Percentiles rank a stretch among this genome's conserved stretches.
Conservation (phyloP, 2,888 invertebrate genomes). For the Anticlea derivata region DNA sequence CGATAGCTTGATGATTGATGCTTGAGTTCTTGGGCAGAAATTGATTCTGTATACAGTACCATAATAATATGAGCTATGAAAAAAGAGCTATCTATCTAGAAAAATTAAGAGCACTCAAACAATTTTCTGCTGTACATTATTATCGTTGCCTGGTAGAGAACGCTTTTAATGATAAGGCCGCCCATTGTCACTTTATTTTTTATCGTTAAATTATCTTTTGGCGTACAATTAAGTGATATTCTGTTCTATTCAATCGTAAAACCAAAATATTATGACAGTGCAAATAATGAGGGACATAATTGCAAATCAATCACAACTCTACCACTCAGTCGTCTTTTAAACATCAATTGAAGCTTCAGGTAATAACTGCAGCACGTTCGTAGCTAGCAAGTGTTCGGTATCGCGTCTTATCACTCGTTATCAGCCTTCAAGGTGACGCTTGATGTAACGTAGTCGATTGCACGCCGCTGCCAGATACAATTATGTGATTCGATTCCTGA, state of each 20-base stretch:
- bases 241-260: too few relatives aligned
- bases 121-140: too few relatives aligned
- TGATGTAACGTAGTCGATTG: slow-evolving; percentile 69
- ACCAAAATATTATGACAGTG: slow-evolving; percentile 21
- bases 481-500: slow-evolving; percentile 47
- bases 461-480: slow-evolving; percentile 59
- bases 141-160: too few relatives aligned
- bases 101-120: too few relatives aligned
- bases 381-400: slow-evolving; percentile 42
- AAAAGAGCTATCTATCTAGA: too few relatives aligned
- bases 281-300: slow-evolving; percentile 15
- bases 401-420: slow-evolving; percentile 67
- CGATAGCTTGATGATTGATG: slow-evolving; percentile 7
- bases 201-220: too few relatives aligned
- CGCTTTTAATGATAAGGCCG: too few relatives aligned
- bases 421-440: slow-evolving; percentile 77
- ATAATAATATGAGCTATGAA: too few relatives aligned
- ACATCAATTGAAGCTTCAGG: slow-evolving; percentile 29
- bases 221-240: too few relatives aligned
- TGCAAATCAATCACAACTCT: slow-evolving; percentile 24
- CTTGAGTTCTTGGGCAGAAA: too few relatives aligned
- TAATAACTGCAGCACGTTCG: slow-evolving; percentile 28
- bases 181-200: too few relatives aligned
- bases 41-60: too few relatives aligned
- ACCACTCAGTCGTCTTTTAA: slow-evolving; percentile 24